Evolutionary conservation across 30 jellyfish, hydroid and myxozoan genomes (phyloP).

Genomic region (Sanderia malayensis): DNA sequence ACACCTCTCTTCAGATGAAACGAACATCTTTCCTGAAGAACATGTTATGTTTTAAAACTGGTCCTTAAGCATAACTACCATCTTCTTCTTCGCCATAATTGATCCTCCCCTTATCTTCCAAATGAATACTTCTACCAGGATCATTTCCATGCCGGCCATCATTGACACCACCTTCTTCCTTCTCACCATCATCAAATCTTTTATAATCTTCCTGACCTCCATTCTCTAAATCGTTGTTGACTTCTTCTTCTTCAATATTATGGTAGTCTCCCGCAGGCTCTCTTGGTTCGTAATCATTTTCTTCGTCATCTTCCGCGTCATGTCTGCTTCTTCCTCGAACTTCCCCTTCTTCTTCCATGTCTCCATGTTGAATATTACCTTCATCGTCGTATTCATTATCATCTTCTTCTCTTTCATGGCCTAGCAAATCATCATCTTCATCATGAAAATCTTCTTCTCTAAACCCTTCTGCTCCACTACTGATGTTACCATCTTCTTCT

Average conservation of each 20-base stretch:
- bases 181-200: background rate
- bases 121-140: background rate
- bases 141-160: background rate
- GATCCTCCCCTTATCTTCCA: background rate
- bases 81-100: background rate
- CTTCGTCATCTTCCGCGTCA: too few species aligned
- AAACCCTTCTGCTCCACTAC: slow-evolving; percentile 6
- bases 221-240: background rate
- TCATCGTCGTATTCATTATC: slow-evolving; percentile 8
- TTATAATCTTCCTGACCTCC: background rate
- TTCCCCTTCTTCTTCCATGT: background rate
- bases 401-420: slow-evolving; percentile 10
- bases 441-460: slow-evolving; percentile 1
- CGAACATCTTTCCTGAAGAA: too few species aligned
- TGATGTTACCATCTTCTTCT: background rate
- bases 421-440: slow-evolving; percentile 31
- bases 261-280: too few species aligned
- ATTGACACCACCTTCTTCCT: background rate
- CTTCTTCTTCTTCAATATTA: background rate
- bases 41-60: too few species aligned
- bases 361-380: background rate
- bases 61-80: too few species aligned
- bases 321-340: too few species aligned
- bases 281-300: too few species aligned
- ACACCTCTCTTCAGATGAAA: too few species aligned